Percentiles rank a stretch among this genome's conserved stretches.
phyloP scores from a whole-genome alignment of 2,797 vertebrate species.

The Pogoniulus pusillus region DNA sequence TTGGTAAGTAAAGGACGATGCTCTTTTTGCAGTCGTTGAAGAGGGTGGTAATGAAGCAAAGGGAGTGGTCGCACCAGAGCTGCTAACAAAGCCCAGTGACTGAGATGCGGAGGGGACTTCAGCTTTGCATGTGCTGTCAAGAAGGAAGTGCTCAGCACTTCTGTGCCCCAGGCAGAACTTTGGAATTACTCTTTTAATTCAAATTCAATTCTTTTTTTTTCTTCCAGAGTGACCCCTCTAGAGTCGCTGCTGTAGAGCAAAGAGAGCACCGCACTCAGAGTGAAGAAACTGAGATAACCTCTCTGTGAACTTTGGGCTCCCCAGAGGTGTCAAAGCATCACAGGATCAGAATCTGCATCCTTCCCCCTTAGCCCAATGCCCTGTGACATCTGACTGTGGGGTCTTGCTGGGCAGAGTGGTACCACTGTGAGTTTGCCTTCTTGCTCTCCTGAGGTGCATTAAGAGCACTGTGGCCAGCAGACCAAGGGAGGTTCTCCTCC shows the following conservation, averaged over 20 bases:
- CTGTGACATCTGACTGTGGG: too few species aligned
- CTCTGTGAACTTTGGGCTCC: too few species aligned
- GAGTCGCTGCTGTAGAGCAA: neutral
- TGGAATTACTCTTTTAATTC: neutral
- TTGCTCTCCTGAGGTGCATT: too few species aligned
- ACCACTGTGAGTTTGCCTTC: too few species aligned
- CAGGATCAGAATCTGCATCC: too few species aligned
- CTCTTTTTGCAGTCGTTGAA: constrained; percentile 54
- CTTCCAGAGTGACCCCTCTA: neutral
- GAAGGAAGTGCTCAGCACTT: neutral
- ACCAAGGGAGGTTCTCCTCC: too few species aligned
- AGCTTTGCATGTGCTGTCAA: neutral
- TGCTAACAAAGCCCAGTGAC: constrained; percentile 22
- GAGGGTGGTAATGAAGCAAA: constrained; percentile 66
- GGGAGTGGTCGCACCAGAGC: constrained; percentile 39
- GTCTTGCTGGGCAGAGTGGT: too few species aligned
- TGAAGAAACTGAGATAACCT: too few species aligned
- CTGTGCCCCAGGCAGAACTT: neutral
- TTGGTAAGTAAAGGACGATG: constrained; percentile 64
- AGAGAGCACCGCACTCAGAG: neutral
- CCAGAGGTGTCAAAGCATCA: too few species aligned
- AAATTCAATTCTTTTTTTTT: too few species aligned
- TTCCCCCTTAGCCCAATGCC: too few species aligned
- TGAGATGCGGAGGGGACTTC: neutral
- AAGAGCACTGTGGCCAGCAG: too few species aligned